phyloP scores from a whole-genome alignment of 2,113 vertebrate genomes.

The Proterorhinus semilunaris region DNA sequence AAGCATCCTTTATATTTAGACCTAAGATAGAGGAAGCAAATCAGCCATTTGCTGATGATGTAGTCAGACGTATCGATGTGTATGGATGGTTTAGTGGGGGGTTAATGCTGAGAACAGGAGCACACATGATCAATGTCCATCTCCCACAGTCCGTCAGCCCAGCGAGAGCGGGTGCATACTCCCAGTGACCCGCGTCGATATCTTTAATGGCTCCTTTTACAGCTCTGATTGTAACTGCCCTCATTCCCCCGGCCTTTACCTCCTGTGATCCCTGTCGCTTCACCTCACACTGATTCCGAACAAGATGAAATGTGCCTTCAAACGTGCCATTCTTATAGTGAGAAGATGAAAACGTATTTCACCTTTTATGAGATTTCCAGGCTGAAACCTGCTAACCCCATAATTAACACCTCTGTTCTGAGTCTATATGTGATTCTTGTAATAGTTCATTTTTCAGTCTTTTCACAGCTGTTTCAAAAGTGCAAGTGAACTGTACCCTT shows the following conservation, averaged over 20 bases:
- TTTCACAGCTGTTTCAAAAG: too few species aligned
- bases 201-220: background rate
- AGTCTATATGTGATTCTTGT: too few species aligned
- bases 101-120: conserved; percentile 52
- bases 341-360: too few species aligned
- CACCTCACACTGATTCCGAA: background rate
- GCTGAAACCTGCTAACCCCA: too few species aligned
- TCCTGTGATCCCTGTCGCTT: background rate
- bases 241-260: background rate
- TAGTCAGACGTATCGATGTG: conserved; percentile 34
- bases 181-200: conserved; percentile 14
- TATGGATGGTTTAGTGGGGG: conserved; percentile 39
- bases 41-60: conserved; percentile 12
- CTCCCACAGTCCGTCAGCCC: conserved; percentile 13
- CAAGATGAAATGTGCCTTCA: background rate
- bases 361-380: too few species aligned
- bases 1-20: too few species aligned
- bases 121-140: conserved; percentile 49
- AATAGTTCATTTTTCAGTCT: too few species aligned
- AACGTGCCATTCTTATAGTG: background rate
- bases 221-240: conserved; percentile 9
- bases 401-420: too few species aligned
- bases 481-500: too few species aligned
- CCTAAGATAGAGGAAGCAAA: background rate
- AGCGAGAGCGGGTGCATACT: conserved; percentile 8